Base-by-base conservation (phyloP, 2,113 vertebrate species). In the Xyliphius kryptos region DNA sequence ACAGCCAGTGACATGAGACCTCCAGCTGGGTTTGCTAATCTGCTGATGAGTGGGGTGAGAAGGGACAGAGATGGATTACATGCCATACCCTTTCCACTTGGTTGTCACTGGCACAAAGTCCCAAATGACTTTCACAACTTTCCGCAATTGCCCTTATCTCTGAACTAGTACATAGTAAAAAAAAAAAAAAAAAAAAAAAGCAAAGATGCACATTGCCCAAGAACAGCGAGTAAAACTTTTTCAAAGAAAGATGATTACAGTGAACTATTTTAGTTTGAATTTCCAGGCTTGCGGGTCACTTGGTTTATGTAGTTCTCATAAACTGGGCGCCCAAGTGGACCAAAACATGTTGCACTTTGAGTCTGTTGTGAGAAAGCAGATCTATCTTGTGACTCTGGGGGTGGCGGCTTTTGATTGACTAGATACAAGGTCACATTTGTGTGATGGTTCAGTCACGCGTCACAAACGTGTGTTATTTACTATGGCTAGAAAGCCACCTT, bases 31-130 rank as follows among this genome's bases (percentile, higher is more conserved):
- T 68, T 56, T 64, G 65, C 49, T 60, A 68, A 64, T 72, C 65
- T 63, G 54, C 49, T 56, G 56, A 65, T 64, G 61, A 68, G 56
- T 70, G 53, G 51, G 59, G 53, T 62, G 52, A 66, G 48, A 20
- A 53, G n/a, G 36, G 49, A 67, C 63, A 56, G 19, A 68, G 61
- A 68, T 63, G 22, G 63, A 65, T 69, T 60, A 53, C 53, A 49
- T 38, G 16, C n/a, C 10, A 49, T 17, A 17, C 47, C 21, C 26
- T 49, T 59, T 38, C n/a, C n/a, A 56, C 56, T 57, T 13, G 32
- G 22, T 41, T 26, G n/a, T 44, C 32, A 13, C 12, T 63, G 62
- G 57, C 66, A 68, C 72, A 71, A 75, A 71, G 73, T 71, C 69
- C 69, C 55, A 44, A 13, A 41, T 36, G 63, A 38, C 62, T 69